Percentiles rank a stretch among this genome's conserved stretches.
Evolutionary conservation across 2,888 invertebrate species (phyloP).

Genomic region (Idaea aversata): DNA sequence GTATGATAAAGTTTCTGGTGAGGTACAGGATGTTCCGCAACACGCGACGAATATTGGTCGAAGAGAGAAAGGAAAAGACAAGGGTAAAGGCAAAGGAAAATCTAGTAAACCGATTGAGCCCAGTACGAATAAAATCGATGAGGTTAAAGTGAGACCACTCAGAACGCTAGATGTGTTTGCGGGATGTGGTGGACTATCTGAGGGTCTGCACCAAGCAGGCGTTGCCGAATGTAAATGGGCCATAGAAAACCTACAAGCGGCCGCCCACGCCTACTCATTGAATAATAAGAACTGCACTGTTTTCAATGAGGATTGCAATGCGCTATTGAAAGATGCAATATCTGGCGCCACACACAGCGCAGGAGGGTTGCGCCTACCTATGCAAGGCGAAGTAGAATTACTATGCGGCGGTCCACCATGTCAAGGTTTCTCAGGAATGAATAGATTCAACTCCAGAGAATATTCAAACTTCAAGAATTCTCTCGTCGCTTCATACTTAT

Average conservation of each 20-base stretch:
- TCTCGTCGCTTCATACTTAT: slow-evolving; percentile 88
- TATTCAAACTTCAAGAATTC: slow-evolving; percentile 94
- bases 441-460: slow-evolving; percentile 90
- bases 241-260: slow-evolving; percentile 87
- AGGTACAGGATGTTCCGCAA: slow-evolving; percentile 82
- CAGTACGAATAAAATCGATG: slow-evolving; percentile 44
- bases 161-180: slow-evolving; percentile 90
- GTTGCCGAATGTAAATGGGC: slow-evolving; percentile 88
- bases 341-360: slow-evolving; percentile 76
- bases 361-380: slow-evolving; percentile 82
- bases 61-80: slow-evolving; percentile 82
- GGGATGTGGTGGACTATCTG: slow-evolving; percentile 91
- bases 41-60: slow-evolving; percentile 81
- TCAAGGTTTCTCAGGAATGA: slow-evolving; percentile 95
- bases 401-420: slow-evolving; percentile 94
- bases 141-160: slow-evolving; percentile 72
- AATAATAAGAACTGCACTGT: slow-evolving; percentile 88
- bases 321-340: slow-evolving; percentile 84
- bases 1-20: slow-evolving; percentile 79
- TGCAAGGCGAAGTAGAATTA: slow-evolving; percentile 90
- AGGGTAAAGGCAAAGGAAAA: slow-evolving; percentile 84
- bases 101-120: slow-evolving; percentile 59
- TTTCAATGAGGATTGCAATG: slow-evolving; percentile 91
- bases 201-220: slow-evolving; percentile 85
- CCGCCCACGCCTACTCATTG: slow-evolving; percentile 88